Base-by-base conservation (phyloP, 2,888 invertebrate genomes). In the Lasioglossum pauxillum region DNA sequence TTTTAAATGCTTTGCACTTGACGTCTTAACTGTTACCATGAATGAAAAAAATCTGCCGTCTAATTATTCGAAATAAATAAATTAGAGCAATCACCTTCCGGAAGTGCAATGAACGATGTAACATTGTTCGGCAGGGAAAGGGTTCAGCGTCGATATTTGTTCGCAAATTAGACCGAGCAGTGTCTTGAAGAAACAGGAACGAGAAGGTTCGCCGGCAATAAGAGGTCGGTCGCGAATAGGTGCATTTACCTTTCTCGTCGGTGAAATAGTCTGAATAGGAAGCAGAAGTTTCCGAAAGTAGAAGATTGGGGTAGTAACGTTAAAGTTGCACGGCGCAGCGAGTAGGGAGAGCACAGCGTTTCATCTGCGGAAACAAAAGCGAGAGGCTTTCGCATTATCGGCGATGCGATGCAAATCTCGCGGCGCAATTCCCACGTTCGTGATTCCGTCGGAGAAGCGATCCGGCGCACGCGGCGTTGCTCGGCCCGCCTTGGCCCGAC, bases 391-490 rank as follows among this genome's bases (percentile, higher is more conserved):
- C 71, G 69, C 80, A 82, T 79, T 86, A 88, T 86, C 80, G 76
- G 60, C 82, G 60, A 41, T 77, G 49, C 73, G 75, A 86, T 82
- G 86, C 81, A 88, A 86, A 88, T 86, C 87, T 88, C 86, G 79
- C 57, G 74, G 35, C 75, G 76, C 88, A 82, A 88, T 88, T 88
- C 78, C 79, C 77, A 77, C 74, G 78, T 64, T 80, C 77, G 64
- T 74, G 84, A 85, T 85, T 80, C 77, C 75, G 57, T 41, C 44
- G 71, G 10, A 49, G 44, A 44, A 44, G 74, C 60, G 84, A 78
- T 46, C 78, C 78, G 60, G n/a, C 75, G 84, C 78, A 46, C 60
- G 76, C 75, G 78, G 75, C 77, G 57, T 60, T 77, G 31, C 72
- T 38, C 73, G 80, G 46, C 84, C 19, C 67, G 35, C 0, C 67